Conservation (phyloP, 1,140 invertebrate genomes). For the Meloidogyne exigua region DNA sequence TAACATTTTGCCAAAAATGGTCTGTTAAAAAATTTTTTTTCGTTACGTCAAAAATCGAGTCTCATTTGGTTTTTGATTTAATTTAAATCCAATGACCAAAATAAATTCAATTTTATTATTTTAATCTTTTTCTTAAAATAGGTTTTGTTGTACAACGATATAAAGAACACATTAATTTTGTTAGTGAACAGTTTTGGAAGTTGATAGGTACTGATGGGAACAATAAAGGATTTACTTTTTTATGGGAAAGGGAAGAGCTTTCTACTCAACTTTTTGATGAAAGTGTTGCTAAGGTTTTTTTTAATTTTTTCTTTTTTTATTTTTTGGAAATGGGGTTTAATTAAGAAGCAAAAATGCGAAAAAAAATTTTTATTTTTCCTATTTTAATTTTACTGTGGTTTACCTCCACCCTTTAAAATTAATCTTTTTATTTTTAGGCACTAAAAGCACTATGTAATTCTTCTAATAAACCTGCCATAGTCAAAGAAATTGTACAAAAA, state of each 20-base stretch:
- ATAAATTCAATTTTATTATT: no score
- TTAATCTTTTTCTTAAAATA: no score
- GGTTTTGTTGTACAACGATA: conserved; percentile 95
- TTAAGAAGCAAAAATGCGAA: no score
- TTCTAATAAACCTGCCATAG: conserved; percentile 76
- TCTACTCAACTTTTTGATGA: conserved; percentile 80
- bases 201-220: conserved; percentile 66
- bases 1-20: no score
- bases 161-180: conserved; percentile 82
- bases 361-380: no score
- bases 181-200: conserved; percentile 88
- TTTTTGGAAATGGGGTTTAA: no score
- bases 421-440: conserved; percentile 26
- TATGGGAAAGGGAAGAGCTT: conserved; percentile 75
- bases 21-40: no score
- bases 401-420: no score
- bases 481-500: conserved; percentile 79
- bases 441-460: conserved; percentile 66
- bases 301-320: conserved; percentile 68
- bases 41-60: no score
- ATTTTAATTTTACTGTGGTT: no score
- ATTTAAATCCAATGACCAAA: no score
- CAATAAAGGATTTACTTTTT: conserved; percentile 73
- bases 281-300: conserved; percentile 75
- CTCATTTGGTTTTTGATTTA: no score